Base-by-base conservation (phyloP, 2,113 vertebrate species). In the Saguinus midas region DNA sequence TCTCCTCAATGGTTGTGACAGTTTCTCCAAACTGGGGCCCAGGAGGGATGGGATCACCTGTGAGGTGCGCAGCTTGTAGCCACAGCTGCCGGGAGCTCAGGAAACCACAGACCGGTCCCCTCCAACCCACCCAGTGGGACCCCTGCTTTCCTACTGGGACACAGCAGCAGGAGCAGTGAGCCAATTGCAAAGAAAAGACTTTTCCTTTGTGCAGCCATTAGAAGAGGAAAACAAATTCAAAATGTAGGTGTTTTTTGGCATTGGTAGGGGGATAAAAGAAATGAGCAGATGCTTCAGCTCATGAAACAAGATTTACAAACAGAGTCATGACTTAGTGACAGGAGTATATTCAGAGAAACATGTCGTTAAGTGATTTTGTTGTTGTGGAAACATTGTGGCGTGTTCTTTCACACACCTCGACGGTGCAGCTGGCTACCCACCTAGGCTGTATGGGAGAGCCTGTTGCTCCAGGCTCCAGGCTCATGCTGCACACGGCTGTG, bases 11-110 rank as follows among this genome's bases (percentile, higher is more conserved):
- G 21, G 43, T 35, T 2, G 0, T 5, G 3, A 14, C 12, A 5
- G 3, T 29, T 73, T 82, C 43, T 55, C n/a, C 25, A 52, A 43
- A 10, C n/a, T 9, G 52, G 48, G 37, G 50, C 25, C 64, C 4
- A 13, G 10, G 64, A 75, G 35, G 12, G 0, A 0, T 13, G 7
- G 64, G 21, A 9, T 18, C 0, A 0, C 55, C 8, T 5, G 2
- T 1, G 35, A 8, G 52, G 57, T 23, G 18, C 13, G 23, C 45
- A 8, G 13, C 27, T 25, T 64, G 40, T 11, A 13, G 21, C 7
- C 11, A 21, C 2, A 8, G 35, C 40, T 13, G 3, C 0, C 1
- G 3, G 37, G 1, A 37, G 27, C 5, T 12, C 1, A 16, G 23
- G 84, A 2, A 78, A 25, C 25, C n/a, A 27, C n/a, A 3, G 25